These are phyloP conservation scores for Wasmannia auropunctata DNA, from an alignment of 1,140 invertebrate genomes.

Conservation along the genomic window DNA sequence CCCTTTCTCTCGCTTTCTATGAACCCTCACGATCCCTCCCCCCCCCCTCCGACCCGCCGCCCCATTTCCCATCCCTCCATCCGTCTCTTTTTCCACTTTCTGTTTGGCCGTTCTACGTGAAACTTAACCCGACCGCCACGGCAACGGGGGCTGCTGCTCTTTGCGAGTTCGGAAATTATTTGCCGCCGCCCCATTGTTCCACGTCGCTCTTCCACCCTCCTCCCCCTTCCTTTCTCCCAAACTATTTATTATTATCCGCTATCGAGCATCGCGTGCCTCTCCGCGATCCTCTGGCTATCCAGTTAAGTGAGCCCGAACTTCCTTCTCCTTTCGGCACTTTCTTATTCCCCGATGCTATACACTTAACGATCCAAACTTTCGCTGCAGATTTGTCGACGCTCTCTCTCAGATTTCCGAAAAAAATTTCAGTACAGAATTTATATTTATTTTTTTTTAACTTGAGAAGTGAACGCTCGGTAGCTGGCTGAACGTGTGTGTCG, in stretches of 20 bases:
- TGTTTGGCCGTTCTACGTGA: conserved; percentile 57
- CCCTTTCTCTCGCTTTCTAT: conserved; percentile 45
- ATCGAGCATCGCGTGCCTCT: conserved; percentile 67
- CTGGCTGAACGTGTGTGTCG: not conserved
- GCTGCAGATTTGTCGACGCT: not conserved
- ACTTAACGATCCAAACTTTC: conserved; percentile 49
- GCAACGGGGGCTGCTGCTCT: conserved; percentile 55
- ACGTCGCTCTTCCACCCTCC: conserved; percentile 30
- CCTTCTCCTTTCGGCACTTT: conserved; percentile 67
- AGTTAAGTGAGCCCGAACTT: conserved; percentile 71
- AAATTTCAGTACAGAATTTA: not conserved
- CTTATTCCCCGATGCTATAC: conserved; percentile 17
- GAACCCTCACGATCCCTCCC: not conserved
- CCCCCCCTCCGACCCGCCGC: not conserved
- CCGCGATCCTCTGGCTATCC: conserved; percentile 54
- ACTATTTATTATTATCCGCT: conserved; percentile 80
- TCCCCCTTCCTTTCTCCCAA: not conserved
- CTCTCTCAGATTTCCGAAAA: not conserved
- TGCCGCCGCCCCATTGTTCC: conserved; percentile 70
- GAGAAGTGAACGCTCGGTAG: not conserved
- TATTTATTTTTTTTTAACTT: not conserved
- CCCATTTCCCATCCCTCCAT: conserved; percentile 24
- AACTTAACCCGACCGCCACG: conserved; percentile 67
- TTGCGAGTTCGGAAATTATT: conserved; percentile 74
- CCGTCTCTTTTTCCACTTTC: conserved; percentile 57